These are phyloP conservation scores for Lynx canadensis DNA, from an alignment of 2,113 vertebrate genomes.

Conservation along the genomic window DNA sequence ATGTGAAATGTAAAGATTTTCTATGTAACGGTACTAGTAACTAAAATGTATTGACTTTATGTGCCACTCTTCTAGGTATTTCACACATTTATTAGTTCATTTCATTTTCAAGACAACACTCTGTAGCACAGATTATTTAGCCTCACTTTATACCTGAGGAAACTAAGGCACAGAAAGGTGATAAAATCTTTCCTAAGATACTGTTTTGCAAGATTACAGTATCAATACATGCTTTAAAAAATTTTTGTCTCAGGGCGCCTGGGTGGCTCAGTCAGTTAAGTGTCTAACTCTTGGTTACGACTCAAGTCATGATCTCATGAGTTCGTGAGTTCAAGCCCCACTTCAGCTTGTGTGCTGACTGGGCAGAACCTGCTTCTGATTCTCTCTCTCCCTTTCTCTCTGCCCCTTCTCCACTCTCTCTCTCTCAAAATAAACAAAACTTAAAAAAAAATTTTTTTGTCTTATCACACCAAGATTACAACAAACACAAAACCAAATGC, in stretches of 20 bases:
- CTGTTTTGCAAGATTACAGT: neutral
- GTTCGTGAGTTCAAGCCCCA: too few relatives aligned
- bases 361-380: too few relatives aligned
- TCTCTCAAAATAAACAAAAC: too few relatives aligned
- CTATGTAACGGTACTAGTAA: neutral
- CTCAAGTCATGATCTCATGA: too few relatives aligned
- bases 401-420: too few relatives aligned
- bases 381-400: too few relatives aligned
- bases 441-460: too few relatives aligned
- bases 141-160: neutral
- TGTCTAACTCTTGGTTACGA: too few relatives aligned
- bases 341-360: too few relatives aligned
- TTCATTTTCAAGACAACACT: neutral
- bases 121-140: neutral
- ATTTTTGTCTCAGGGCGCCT: too few relatives aligned
- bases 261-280: too few relatives aligned
- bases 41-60: neutral
- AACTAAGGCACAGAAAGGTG: neutral
- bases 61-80: neutral
- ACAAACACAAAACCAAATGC: neutral
- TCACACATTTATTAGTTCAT: neutral
- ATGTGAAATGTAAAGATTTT: constrained; percentile 43
- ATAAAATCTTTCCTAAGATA: neutral
- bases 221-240: neutral
- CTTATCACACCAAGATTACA: neutral